Evolutionary conservation across 2,113 vertebrate genomes (phyloP), one percentile per base, ranked within the genome.

Genomic region (Oryzias woworae): DNA sequence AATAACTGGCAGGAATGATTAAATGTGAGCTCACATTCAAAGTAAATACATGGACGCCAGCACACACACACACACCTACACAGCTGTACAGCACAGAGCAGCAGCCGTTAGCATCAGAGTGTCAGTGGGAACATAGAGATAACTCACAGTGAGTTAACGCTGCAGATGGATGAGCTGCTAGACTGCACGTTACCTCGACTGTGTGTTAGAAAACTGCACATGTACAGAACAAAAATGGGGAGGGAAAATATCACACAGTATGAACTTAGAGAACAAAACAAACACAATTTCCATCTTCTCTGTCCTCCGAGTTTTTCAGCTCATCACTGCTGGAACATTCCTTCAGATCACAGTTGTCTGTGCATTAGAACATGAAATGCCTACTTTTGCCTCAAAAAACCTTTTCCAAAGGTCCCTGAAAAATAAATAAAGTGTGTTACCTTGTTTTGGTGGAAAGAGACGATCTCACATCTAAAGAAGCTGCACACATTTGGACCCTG

Each of bases 151-250:
- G 95, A 97, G 92, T 93, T 95, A 92, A 94, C 91, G 94, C 95
- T 96, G 95, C 94, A 96, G 94, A 95, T 92, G 90, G 96, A 96
- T 87, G 94, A 94, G 94, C 95, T 95, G 94, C 93, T 93, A 92
- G 95, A 95, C 83, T 94, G 93, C 91, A 93, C 86, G n/a, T 83
- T 83, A 94, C 93, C 93, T 93, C 93, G 95, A 93, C 94, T 92
- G 92, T 94, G 94, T 94, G 94, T 96, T 95, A 96, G 94, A 95
- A 96, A 96, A 96, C 95, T 96, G 96, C 92, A 95, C 94, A 94
- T 95, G 94, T 93, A 93, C 93, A 90, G 94, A 93, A 83, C 90
- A 91, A 80, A 80, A 79, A 44, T 0, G 52, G 73, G 66, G 77
- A 65, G 77, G 85, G 81, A 51, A 71, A 49, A 62, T 78, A 88